A percentile compares a stretch with the other conserved stretches of the same genome.
Evolutionary conservation across 2,113 vertebrate species (phyloP).

Genomic region (Butorides virescens): DNA sequence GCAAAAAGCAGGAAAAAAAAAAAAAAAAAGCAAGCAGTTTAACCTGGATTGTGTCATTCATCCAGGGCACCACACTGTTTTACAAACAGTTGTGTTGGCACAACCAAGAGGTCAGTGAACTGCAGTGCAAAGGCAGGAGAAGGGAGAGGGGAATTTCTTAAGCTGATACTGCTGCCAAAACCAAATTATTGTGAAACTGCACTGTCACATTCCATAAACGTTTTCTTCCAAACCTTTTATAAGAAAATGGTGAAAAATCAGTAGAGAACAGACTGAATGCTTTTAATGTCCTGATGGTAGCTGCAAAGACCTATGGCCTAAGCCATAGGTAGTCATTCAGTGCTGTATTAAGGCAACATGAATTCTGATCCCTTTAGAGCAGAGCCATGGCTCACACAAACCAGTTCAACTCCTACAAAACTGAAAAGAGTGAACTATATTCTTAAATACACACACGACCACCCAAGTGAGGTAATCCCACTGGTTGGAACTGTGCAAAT

Average conservation of each 20-base stretch:
- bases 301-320: not conserved
- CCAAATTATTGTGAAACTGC: conserved; percentile 32
- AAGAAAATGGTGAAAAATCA: not conserved
- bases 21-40: not conserved
- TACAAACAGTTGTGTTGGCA: conserved; percentile 26
- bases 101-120: not conserved
- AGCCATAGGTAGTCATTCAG: not conserved
- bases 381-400: not conserved
- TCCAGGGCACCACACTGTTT: not conserved
- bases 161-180: conserved; percentile 5
- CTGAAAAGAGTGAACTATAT: not conserved
- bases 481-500: not conserved
- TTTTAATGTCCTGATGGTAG: not conserved
- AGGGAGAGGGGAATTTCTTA: conserved; percentile 17
- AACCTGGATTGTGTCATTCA: not conserved
- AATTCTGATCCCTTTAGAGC: not conserved
- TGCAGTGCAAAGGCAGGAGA: not conserved
- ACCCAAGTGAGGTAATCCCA: conserved; percentile 30
- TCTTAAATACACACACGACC: not conserved
- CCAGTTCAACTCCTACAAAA: not conserved
- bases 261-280: not conserved
- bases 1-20: not conserved
- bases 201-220: not conserved
- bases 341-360: not conserved
- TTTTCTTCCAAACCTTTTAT: not conserved